Evolutionary conservation across 2,797 vertebrate genomes (phyloP), one percentile per base, ranked within the genome.

Genomic region (Streptopelia turtur): DNA sequence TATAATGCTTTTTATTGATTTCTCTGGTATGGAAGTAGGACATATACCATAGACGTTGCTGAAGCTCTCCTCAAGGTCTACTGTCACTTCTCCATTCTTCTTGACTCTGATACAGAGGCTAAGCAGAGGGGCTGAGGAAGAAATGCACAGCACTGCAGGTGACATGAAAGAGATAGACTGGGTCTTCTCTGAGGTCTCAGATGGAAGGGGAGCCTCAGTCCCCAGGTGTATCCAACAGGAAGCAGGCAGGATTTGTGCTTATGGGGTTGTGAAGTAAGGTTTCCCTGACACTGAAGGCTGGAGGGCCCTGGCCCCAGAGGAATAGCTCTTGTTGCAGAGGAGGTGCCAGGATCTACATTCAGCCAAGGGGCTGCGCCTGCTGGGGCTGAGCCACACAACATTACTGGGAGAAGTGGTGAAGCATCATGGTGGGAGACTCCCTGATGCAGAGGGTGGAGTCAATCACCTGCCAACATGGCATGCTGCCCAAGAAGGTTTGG

Each of bases 1-100:
- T 89, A 56, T 68, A 82, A 61, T 83, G 60, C 3, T 86, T 90
- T 96, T 83, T 83, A 93, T 88, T 93, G 65, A 88, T 94, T 68
- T 91, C 10, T 11, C 12, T 86, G 16, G 7, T 71, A 17, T 75
- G 30, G 45, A 88, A 83, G 53, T 85, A 69, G 68, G 45, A 35
- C 28, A 3, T 30, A 10, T 59, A 39, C 41, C 61, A 78, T 49
- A 83, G 47, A 21, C 7, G 11, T 15, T 66, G 17, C 33, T 80
- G 55, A 92, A 75, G 39, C 17, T 10, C 10, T 69, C 11, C 47
- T 87, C 27, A 39, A 55, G 43, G 47, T 79, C 52, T 83, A 30
- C 30, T 59, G 28, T 66, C 39, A 13, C 8, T 59, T 89, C 10
- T 14, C 52, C 13, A 2, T 82, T 89, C 21, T 72, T 27, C 24